Evolutionary conservation across 2,797 vertebrate genomes (phyloP).

Genomic region (Diplodus sargus): DNA sequence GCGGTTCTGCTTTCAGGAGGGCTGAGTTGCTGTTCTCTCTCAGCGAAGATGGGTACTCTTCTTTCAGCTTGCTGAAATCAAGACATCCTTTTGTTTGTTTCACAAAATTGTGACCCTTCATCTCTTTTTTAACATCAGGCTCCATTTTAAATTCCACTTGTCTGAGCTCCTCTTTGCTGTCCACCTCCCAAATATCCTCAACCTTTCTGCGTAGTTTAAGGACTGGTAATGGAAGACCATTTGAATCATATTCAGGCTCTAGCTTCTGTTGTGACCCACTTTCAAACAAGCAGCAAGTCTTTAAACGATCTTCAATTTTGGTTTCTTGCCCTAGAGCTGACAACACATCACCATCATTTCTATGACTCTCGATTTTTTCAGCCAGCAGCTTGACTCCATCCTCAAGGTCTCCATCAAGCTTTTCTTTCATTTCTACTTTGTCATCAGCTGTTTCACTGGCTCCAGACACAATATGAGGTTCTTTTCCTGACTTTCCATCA

Average conservation of each 20-base stretch:
- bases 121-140: conserved; percentile 53
- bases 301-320: conserved; percentile 68
- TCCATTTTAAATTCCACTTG: conserved; percentile 55
- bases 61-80: conserved; percentile 72
- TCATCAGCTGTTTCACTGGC: background rate
- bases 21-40: conserved; percentile 36
- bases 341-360: background rate
- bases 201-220: conserved; percentile 82
- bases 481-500: conserved; percentile 22
- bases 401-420: conserved; percentile 7
- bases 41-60: conserved; percentile 66
- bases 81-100: conserved; percentile 56
- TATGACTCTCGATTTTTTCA: conserved; percentile 30
- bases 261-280: conserved; percentile 53
- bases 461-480: background rate
- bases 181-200: conserved; percentile 85
- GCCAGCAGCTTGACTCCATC: conserved; percentile 11
- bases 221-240: conserved; percentile 73
- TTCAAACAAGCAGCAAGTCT: conserved; percentile 76
- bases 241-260: conserved; percentile 44
- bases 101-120: conserved; percentile 43
- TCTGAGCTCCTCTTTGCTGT: conserved; percentile 64
- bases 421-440: conserved; percentile 43
- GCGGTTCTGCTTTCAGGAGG: conserved; percentile 70
- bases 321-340: conserved; percentile 31